A percentile compares a stretch with the other conserved stretches of the same genome.
These are phyloP conservation scores for Drosophila tsacasi DNA, from an alignment of 1,140 invertebrate species.

Conservation along the genomic window DNA sequence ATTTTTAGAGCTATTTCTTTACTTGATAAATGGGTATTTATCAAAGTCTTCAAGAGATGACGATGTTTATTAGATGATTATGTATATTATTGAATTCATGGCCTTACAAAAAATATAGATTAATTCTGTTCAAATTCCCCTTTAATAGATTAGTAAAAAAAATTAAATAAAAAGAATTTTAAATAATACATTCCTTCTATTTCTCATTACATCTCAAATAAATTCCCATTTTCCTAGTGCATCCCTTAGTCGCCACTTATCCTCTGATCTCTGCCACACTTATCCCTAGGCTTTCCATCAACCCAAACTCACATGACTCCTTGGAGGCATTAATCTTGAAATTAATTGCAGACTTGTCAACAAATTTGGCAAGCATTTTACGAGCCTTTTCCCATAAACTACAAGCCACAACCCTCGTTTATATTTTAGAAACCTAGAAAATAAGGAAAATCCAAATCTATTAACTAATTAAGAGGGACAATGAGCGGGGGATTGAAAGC, in stretches of 20 bases:
- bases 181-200: background rate
- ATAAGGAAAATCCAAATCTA: slow-evolving; percentile 65
- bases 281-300: background rate
- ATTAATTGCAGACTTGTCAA: slow-evolving; percentile 71
- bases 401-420: slow-evolving; percentile 29
- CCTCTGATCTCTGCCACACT: background rate
- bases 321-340: slow-evolving; percentile 22
- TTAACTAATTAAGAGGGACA: slow-evolving; percentile 76
- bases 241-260: slow-evolving; percentile 25
- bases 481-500: slow-evolving; percentile 30
- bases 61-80: too few species aligned
- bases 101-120: too few species aligned
- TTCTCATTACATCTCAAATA: background rate
- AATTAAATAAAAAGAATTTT: background rate
- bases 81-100: too few species aligned
- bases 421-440: slow-evolving; percentile 43
- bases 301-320: slow-evolving; percentile 10
- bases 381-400: slow-evolving; percentile 60
- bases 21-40: too few species aligned
- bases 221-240: slow-evolving; percentile 6
- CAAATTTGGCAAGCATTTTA: slow-evolving; percentile 67
- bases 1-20: too few species aligned
- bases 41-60: too few species aligned
- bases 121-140: too few species aligned
- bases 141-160: background rate